Percentiles rank a stretch among this genome's conserved stretches.
These are phyloP conservation scores for Drosophila bipectinata DNA, from an alignment of 1,140 invertebrate species.

Conservation along the genomic window DNA sequence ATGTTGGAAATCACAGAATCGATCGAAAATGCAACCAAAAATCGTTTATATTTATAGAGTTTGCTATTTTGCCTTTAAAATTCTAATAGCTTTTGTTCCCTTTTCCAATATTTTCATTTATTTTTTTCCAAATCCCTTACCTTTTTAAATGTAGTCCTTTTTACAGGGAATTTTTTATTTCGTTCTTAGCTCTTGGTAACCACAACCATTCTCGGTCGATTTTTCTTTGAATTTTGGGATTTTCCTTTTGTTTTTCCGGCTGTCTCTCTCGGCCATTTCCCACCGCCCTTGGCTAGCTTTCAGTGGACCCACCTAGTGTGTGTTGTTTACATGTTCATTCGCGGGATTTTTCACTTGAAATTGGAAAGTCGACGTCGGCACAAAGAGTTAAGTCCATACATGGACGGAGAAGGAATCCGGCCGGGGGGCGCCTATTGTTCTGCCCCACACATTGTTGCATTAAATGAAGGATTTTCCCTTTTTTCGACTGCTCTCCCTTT, in stretches of 20 bases:
- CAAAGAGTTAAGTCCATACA: conserved; percentile 69
- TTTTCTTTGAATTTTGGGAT: conserved; percentile 42
- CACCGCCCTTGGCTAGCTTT: conserved; percentile 19
- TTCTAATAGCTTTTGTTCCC: background rate
- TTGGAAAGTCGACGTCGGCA: conserved; percentile 75
- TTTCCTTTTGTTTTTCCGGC: conserved; percentile 42
- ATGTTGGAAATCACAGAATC: background rate
- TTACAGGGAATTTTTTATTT: background rate
- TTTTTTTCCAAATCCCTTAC: background rate
- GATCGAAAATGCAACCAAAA: background rate
- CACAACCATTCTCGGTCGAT: conserved; percentile 27
- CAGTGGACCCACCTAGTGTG: conserved; percentile 59
- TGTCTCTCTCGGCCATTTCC: conserved; percentile 12
- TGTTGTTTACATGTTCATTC: conserved; percentile 82
- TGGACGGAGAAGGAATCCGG: conserved; percentile 2
- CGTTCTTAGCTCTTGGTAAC: conserved; percentile 2
- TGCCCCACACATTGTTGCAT: conserved; percentile 62
- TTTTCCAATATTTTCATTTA: background rate
- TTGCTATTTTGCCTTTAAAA: background rate
- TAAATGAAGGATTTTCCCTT: conserved; percentile 65
- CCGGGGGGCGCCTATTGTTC: conserved; percentile 56
- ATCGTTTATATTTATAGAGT: background rate
- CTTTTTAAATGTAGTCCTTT: background rate
- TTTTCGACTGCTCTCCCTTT: conserved; percentile 14
- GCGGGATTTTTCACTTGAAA: conserved; percentile 80